These are phyloP conservation scores for Hyphantria cunea DNA, from an alignment of 1,140 invertebrate genomes.

Conservation along the genomic window DNA sequence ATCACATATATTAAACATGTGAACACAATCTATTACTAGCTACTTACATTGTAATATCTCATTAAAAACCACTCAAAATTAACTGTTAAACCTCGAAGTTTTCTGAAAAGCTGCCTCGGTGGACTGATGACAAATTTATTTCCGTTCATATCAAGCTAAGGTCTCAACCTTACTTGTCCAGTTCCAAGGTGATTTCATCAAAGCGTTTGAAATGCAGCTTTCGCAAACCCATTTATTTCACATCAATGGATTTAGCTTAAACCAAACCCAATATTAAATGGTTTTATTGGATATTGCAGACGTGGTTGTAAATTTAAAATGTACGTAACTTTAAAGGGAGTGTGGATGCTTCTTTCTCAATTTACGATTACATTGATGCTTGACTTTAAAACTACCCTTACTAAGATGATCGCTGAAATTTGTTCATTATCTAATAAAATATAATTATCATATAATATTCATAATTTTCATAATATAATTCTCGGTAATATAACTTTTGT, in stretches of 20 bases:
- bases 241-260: slow-evolving; percentile 9
- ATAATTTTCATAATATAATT: too few species aligned
- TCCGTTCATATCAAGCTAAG: slow-evolving; percentile 3
- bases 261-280: slow-evolving; percentile 8
- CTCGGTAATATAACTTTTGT: too few species aligned
- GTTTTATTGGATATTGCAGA: background rate
- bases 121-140: slow-evolving; percentile 10
- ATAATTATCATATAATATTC: too few species aligned
- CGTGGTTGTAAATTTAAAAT: background rate
- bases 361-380: background rate
- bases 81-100: background rate
- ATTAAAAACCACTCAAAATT: too few species aligned
- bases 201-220: slow-evolving; percentile 8
- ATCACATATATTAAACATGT: too few species aligned
- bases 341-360: background rate
- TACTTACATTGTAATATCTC: too few species aligned
- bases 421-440: too few species aligned
- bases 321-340: slow-evolving; percentile 4
- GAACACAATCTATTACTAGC: too few species aligned
- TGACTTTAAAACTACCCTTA: background rate
- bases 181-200: slow-evolving; percentile 14
- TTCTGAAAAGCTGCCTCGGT: too few species aligned
- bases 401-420: too few species aligned
- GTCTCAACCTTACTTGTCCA: slow-evolving; percentile 11
- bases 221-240: slow-evolving; percentile 17